Evolutionary conservation across 2,888 invertebrate species (phyloP), one percentile per base, ranked within the genome.

Genomic region (Oscheius myriophilus): DNA sequence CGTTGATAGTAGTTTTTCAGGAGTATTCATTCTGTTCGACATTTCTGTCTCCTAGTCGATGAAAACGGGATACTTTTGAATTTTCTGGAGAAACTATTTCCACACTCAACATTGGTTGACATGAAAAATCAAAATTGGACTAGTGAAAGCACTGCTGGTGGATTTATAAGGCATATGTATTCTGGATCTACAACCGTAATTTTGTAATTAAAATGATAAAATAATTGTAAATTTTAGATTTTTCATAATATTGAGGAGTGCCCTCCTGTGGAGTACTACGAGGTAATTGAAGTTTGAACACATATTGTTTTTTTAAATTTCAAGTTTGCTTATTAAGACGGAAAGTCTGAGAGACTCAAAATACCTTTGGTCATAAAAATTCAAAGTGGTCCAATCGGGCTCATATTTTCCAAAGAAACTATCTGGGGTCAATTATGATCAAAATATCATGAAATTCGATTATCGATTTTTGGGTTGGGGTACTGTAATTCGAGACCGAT

Each of bases 211-310:
- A n/a, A n/a, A n/a, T n/a, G 6, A 21, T 6, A 46, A 46, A 46
- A 46, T 46, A 46, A 21, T 18, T n/a, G 3, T 46, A n/a, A 52
- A 41, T 61, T 68, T 26, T 46, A 69, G 69, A 58, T 75, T 12
- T 75, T 72, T 65, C 65, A 45, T 59, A 75, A 72, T 62, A 18
- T 72, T 16, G 23, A 49, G 2, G 39, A 53, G 23, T 63, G 59
- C 45, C 75, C 72, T 7, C 72, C 72, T 1, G 70, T 71, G 6
- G 75, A 75, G 63, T 72, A 72, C 70, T 72, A 69, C 41, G 75
- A 75, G 43, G 52, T 71, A 3, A 43, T 23, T 9, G 9, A 33
- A 33, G 33, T 33, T 33, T 33, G n/a, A n/a, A n/a, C 33, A 33
- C 9, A 6, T 6, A 33, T 33, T 33, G 3, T 3, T 33, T 33